Evolutionary conservation across 2,113 vertebrate species (phyloP).

Genomic region (Saguinus imperator): DNA sequence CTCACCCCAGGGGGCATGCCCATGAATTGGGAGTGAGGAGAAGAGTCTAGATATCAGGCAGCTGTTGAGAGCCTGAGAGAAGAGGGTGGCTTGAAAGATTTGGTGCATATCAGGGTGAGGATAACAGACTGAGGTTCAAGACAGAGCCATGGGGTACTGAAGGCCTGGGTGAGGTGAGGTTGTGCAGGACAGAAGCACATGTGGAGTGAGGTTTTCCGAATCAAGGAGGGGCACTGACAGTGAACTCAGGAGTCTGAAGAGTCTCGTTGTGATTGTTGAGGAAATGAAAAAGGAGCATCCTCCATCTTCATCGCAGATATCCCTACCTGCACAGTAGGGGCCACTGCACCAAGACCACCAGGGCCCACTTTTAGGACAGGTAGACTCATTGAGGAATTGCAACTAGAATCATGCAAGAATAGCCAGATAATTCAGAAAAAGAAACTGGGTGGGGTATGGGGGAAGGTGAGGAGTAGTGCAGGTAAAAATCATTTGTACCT

Average conservation of each 20-base stretch:
- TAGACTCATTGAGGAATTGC: background rate
- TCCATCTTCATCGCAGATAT: background rate
- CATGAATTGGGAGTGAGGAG: background rate
- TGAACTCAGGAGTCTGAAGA: background rate
- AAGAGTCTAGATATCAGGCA: background rate
- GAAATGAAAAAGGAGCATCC: background rate
- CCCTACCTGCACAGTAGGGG: background rate
- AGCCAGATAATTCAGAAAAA: background rate
- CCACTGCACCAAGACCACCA: background rate
- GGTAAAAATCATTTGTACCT: background rate
- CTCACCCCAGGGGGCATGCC: background rate
- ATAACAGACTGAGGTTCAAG: background rate
- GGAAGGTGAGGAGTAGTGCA: background rate
- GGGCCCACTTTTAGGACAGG: background rate
- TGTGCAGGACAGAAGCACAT: too few species aligned
- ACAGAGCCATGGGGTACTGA: background rate
- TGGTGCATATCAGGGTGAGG: background rate
- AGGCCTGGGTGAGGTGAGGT: background rate
- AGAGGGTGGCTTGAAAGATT: background rate
- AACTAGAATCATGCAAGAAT: background rate
- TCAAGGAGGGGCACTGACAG: background rate
- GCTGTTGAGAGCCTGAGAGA: background rate
- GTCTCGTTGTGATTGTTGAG: background rate
- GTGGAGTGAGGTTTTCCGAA: background rate
- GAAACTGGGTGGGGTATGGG: too few species aligned